Evolutionary conservation across 1,140 invertebrate genomes (phyloP), one percentile per base, ranked within the genome.

Genomic region (Melipona quadrifasciata): DNA sequence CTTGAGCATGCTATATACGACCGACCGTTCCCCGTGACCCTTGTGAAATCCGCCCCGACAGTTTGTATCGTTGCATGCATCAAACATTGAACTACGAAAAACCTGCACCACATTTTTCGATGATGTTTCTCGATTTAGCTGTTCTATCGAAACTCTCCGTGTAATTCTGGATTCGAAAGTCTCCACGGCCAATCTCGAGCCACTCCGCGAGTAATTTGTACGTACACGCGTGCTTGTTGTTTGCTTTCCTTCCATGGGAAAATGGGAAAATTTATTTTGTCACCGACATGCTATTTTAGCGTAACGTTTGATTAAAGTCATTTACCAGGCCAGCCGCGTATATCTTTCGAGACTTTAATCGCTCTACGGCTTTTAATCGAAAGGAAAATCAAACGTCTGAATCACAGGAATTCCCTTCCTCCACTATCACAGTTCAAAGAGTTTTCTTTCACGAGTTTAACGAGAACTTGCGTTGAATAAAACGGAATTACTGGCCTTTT

Each of bases 21-120:
- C 51, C 55, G 80, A 86, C 83, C 67, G 68, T 86, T 86, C 70
- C 34, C 80, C 72, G 71, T 81, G 86, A 87, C 84, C 77, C 80
- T 73, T 51, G 31, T 31, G 67, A 88, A 87, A 82, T 58, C 68
- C 31, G 12, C 31, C 17, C 65, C 34, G 57, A 80, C 68, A 24
- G 47, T 81, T 74, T 55, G n/a, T 34, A 57, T 80, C 51, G 55
- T 27, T 47, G n/a, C 16, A 17, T 21, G 53, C 53, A 24, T 51
- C 53, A 53, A 27, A 34, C 31, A 57, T 70, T 53, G 65, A 17
- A 3, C 17, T 6, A 1, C 70, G 51, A 21, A 27, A 65, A 34
- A 82, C 39, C 58, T 39, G 39, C 27, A 47, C n/a, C 39, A 47
- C 39, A 6, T 47, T 47, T 47, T 47, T 6, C 39, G 6, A 8